Percentiles rank a stretch among this genome's conserved stretches.
phyloP scores from a whole-genome alignment of 2,888 invertebrate species.

The Pyrrhosoma nymphula region DNA sequence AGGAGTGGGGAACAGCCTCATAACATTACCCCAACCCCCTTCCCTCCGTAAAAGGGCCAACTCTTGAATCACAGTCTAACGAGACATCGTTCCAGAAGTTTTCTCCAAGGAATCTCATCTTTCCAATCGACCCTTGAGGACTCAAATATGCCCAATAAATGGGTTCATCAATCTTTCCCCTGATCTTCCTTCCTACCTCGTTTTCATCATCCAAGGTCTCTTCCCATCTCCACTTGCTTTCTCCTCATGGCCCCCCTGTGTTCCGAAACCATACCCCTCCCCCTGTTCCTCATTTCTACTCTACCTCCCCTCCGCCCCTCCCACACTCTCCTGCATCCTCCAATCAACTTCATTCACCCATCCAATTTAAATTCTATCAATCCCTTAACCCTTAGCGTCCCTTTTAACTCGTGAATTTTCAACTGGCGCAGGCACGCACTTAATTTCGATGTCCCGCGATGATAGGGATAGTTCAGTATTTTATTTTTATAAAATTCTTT shows the following conservation, averaged over 20 bases:
- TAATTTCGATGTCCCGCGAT: background rate
- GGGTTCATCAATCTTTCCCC: conserved; percentile 31
- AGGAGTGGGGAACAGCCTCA: background rate
- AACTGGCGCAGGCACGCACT: background rate
- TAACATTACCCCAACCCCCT: background rate
- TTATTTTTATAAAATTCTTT: too few relatives aligned
- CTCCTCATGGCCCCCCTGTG: too few relatives aligned
- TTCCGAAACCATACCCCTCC: background rate
- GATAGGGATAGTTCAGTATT: background rate
- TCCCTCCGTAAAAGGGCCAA: conserved; percentile 2
- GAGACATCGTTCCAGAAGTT: conserved; percentile 23
- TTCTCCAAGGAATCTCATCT: conserved; percentile 32
- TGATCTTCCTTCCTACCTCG: background rate
- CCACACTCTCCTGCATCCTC: background rate
- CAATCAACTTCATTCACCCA: conserved; percentile 35
- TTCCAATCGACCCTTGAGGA: conserved; percentile 24
- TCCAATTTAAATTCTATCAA: conserved; percentile 36
- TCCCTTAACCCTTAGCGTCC: conserved; percentile 8
- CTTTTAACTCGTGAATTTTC: background rate
- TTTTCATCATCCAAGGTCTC: too few relatives aligned
- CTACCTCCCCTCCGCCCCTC: background rate
- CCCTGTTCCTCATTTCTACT: background rate
- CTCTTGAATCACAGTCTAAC: conserved; percentile 34
- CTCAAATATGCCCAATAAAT: conserved; percentile 36
- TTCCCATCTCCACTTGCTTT: too few relatives aligned